Conservation (phyloP, 35 echinoderm and acorn worm species). For the Lytechinus pictus region DNA sequence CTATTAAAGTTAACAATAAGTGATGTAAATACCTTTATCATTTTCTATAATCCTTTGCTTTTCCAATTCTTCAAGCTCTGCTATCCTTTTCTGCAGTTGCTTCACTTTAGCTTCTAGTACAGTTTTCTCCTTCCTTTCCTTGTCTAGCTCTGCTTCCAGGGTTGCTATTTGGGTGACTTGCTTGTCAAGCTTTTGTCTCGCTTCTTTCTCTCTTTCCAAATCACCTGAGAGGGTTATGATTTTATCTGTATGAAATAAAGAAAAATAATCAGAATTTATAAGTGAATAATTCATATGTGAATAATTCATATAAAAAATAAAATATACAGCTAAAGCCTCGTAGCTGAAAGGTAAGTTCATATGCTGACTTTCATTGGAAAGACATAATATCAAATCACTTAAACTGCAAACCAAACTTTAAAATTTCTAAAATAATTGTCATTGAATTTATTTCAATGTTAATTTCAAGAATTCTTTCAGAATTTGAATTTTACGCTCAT, state of each 20-base stretch:
- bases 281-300: no score
- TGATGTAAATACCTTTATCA: background rate
- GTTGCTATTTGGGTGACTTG: background rate
- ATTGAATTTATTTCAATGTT: no score
- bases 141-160: background rate
- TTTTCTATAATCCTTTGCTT: background rate
- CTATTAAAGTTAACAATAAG: background rate
- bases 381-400: no score
- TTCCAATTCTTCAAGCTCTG: background rate
- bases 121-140: background rate
- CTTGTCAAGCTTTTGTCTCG: background rate
- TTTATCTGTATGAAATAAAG: background rate
- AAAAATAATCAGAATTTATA: background rate
- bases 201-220: background rate
- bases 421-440: no score
- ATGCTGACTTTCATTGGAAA: no score
- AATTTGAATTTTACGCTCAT: no score
- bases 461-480: no score
- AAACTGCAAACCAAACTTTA: no score
- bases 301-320: no score
- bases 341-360: no score
- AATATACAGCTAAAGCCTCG: no score
- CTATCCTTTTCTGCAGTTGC: background rate
- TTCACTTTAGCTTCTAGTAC: background rate
- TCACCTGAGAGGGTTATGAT: slow-evolving; percentile 16